phyloP scores from a whole-genome alignment of 2,888 invertebrate genomes.

The Shargacucullia verbasci region DNA sequence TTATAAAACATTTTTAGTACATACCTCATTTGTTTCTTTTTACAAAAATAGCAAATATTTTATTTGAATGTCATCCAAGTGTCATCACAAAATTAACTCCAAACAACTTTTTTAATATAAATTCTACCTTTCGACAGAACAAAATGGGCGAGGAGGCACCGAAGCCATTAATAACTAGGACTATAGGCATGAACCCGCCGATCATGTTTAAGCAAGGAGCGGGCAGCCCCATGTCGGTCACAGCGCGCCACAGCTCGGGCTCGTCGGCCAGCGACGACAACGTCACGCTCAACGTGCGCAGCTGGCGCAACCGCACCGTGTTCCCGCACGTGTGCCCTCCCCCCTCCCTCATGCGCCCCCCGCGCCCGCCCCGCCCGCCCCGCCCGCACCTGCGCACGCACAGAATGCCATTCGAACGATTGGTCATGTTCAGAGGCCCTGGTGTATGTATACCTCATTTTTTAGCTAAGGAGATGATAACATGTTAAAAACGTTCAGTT shows the following conservation, averaged over 20 bases:
- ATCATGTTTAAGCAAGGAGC: conserved; percentile 12
- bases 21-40: too few species aligned
- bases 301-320: conserved; percentile 41
- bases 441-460: conserved; percentile 62
- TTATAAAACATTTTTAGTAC: too few species aligned
- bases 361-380: conserved; percentile 14
- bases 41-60: too few species aligned
- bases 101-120: not conserved
- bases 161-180: conserved; percentile 55
- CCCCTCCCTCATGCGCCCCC: not conserved
- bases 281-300: not conserved
- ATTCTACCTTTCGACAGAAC: conserved; percentile 34
- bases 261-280: conserved; percentile 19
- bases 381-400: conserved; percentile 16
- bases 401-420: conserved; percentile 34
- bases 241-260: too few species aligned
- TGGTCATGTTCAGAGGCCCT: conserved; percentile 47
- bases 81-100: too few species aligned
- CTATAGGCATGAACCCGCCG: conserved; percentile 53
- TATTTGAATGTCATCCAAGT: too few species aligned
- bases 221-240: too few species aligned
- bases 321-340: conserved; percentile 15
- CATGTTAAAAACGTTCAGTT: too few species aligned
- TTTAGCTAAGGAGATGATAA: conserved; percentile 6
- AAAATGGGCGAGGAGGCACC: conserved; percentile 46